A percentile compares a stretch with the other conserved stretches of the same genome.
Conservation (phyloP, 2,888 invertebrate genomes). For the Ornithoptera alexandrae region DNA sequence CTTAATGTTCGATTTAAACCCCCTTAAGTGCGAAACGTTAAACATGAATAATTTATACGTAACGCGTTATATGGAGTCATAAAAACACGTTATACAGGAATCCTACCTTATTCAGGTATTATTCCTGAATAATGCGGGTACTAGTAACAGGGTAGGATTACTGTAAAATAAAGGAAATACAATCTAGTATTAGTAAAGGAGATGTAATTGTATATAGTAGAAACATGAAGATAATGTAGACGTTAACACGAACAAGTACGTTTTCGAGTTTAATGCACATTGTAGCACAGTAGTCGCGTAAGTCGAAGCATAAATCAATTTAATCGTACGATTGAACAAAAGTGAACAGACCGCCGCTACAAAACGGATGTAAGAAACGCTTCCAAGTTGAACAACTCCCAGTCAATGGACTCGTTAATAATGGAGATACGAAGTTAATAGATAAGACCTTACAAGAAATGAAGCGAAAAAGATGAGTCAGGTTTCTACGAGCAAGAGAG, state of each 20-base stretch:
- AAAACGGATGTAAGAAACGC: constrained; percentile 27
- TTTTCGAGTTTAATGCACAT: constrained; percentile 23
- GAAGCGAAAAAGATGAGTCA: constrained; percentile 1
- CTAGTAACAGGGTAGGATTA: no score
- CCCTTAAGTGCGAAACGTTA: no score
- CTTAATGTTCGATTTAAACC: no score
- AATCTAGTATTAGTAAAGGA: background rate
- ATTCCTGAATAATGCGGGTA: no score
- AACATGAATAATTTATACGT: no score
- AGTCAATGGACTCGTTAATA: constrained; percentile 38
- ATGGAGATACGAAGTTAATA: constrained; percentile 26
- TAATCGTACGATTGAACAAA: constrained; percentile 31
- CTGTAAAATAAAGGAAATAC: no score
- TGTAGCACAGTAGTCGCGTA: constrained; percentile 24
- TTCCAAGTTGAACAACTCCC: constrained; percentile 29
- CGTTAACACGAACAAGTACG: constrained; percentile 2
- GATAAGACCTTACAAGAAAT: constrained; percentile 21
- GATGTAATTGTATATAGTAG: background rate
- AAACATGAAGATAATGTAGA: background rate
- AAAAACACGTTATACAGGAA: no score
- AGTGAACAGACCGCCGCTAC: constrained; percentile 26
- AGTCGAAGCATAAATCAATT: constrained; percentile 30
- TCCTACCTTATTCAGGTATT: no score
- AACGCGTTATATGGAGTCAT: no score
- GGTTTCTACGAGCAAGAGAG: background rate